Conservation (phyloP, 2,113 vertebrate species). For the Seriola quinqueradiata region DNA sequence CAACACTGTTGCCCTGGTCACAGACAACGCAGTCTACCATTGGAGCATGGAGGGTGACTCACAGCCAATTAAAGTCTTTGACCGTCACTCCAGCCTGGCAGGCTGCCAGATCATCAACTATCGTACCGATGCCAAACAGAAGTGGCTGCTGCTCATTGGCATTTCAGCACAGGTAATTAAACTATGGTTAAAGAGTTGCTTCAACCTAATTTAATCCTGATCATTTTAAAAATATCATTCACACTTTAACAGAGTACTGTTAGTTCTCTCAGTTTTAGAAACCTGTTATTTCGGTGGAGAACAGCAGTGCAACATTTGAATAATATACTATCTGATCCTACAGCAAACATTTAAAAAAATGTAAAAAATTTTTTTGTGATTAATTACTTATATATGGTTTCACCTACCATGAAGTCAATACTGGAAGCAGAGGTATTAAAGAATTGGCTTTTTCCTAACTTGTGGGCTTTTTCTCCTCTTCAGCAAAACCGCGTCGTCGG, state of each 20-base stretch:
- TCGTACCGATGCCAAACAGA: constrained; percentile 97
- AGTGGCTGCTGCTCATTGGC: constrained; percentile 97
- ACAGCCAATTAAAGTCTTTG: constrained; percentile 98
- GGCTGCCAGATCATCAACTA: constrained; percentile 99
- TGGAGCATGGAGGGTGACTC: constrained; percentile 99
- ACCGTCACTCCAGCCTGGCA: constrained; percentile 96
- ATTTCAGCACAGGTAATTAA: constrained; percentile 95
- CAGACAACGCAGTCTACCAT: constrained; percentile 98
- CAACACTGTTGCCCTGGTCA: constrained; percentile 97
- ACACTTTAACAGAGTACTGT: background rate
- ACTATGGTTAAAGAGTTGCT: background rate
- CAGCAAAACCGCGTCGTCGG: constrained; percentile 99
- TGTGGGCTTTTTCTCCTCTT: constrained; percentile 9
- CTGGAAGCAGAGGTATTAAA: background rate
- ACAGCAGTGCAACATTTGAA: background rate
- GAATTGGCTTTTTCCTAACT: background rate
- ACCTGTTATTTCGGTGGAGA: background rate
- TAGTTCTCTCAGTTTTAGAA: too few relatives aligned
- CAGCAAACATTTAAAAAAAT: too few relatives aligned
- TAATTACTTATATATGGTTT: too few relatives aligned
- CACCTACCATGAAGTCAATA: background rate
- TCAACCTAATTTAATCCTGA: background rate
- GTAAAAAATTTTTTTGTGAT: too few relatives aligned
- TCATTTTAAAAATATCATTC: background rate
- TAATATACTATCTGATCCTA: background rate